A percentile compares a stretch with the other conserved stretches of the same genome.
These are phyloP conservation scores for Melanotaenia boesemani DNA, from an alignment of 2,797 vertebrate genomes.

Conservation along the genomic window DNA sequence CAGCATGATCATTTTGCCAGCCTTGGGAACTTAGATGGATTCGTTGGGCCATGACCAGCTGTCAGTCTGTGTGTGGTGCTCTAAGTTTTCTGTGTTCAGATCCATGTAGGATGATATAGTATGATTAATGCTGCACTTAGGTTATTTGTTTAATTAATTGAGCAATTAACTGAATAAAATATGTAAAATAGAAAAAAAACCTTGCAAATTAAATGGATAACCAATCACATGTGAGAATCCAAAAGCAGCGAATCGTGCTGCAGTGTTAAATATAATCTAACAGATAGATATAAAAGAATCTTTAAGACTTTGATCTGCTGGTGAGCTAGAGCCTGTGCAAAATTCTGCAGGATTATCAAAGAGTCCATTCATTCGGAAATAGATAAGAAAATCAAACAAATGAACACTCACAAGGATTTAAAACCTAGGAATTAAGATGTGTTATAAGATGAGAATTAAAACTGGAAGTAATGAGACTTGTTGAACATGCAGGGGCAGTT, in stretches of 20 bases:
- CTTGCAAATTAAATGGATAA: neutral
- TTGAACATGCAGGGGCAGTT: no score
- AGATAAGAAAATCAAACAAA: no score
- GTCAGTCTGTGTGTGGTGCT: conserved; percentile 44
- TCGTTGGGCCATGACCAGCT: conserved; percentile 59
- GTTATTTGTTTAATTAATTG: neutral
- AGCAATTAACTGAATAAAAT: neutral
- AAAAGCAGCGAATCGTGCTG: neutral
- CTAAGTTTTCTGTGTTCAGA: conserved; percentile 22
- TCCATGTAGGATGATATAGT: neutral
- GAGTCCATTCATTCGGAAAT: neutral
- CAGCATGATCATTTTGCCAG: conserved; percentile 72
- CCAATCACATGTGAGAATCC: neutral
- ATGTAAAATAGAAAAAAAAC: neutral
- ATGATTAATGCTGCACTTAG: neutral
- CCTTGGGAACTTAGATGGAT: conserved; percentile 59
- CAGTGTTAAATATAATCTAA: neutral
- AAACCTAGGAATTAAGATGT: no score
- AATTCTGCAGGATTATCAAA: neutral
- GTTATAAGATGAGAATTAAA: no score
- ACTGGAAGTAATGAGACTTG: no score
- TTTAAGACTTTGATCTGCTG: neutral
- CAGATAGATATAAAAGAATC: neutral
- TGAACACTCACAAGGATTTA: no score
- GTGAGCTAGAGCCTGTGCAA: neutral